These are phyloP conservation scores for Acleris emargana DNA, from an alignment of 2,888 invertebrate genomes.

Conservation along the genomic window DNA sequence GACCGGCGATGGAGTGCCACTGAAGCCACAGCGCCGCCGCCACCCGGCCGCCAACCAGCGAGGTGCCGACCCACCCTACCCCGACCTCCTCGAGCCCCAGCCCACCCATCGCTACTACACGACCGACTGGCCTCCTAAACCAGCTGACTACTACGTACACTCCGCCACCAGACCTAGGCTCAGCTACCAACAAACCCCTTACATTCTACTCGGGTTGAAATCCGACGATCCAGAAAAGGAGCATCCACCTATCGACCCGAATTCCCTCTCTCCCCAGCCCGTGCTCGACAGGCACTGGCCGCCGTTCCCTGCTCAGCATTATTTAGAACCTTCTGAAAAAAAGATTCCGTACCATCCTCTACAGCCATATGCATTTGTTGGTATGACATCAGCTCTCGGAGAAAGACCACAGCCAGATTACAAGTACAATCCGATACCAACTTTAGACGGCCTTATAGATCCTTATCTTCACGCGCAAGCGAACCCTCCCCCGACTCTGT, in stretches of 20 bases:
- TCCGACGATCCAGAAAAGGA: conserved; percentile 63
- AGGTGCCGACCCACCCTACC: conserved; percentile 73
- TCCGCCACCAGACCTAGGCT: conserved; percentile 64
- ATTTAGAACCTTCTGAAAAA: conserved; percentile 67
- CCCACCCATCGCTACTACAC: conserved; percentile 74
- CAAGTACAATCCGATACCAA: conserved; percentile 70
- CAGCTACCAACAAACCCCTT: conserved; percentile 61
- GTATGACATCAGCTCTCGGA: conserved; percentile 74
- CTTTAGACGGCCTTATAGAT: conserved; percentile 70
- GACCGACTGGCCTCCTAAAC: conserved; percentile 69
- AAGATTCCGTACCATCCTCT: conserved; percentile 67
- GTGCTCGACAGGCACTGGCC: conserved; percentile 74
- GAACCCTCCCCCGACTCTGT: conserved; percentile 68
- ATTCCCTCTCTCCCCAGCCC: conserved; percentile 70
- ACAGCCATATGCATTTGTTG: conserved; percentile 71
- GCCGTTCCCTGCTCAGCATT: conserved; percentile 76
- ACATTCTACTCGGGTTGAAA: conserved; percentile 72
- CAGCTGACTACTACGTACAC: conserved; percentile 74
- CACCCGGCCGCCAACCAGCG: conserved; percentile 76
- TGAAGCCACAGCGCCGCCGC: conserved; percentile 79
- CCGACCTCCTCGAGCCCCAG: conserved; percentile 62
- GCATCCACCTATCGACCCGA: conserved; percentile 66
- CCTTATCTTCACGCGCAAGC: conserved; percentile 66
- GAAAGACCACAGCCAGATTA: conserved; percentile 71
- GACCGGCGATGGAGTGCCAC: conserved; percentile 84